phyloP scores from a whole-genome alignment of 1,140 invertebrate species.

The Bradysia coprophila region DNA sequence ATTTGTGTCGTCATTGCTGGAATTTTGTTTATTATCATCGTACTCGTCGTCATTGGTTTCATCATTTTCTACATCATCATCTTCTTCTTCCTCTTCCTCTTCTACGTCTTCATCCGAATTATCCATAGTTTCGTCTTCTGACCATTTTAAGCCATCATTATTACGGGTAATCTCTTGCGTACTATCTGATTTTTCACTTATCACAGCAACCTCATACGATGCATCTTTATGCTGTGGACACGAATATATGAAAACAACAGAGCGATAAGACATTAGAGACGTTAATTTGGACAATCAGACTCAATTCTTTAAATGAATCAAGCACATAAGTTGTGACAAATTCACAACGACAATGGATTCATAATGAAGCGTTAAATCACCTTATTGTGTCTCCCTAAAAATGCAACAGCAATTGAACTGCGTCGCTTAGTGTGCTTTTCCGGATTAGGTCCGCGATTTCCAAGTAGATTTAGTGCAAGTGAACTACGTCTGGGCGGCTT shows the following conservation, averaged over 20 bases:
- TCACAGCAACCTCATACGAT: conserved; percentile 16
- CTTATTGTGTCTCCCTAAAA: conserved; percentile 17
- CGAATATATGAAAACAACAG: no score
- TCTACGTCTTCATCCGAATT: not conserved
- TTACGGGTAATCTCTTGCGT: conserved; percentile 8
- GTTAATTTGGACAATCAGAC: not conserved
- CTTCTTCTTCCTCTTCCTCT: no score
- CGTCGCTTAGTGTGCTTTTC: conserved; percentile 21
- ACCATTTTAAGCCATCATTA: not conserved
- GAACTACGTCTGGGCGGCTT: conserved; percentile 22
- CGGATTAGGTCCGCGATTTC: conserved; percentile 11
- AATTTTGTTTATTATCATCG: no score
- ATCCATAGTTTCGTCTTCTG: not conserved
- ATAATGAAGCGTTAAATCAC: no score
- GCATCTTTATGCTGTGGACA: not conserved
- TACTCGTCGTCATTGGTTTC: no score
- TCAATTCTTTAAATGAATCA: no score
- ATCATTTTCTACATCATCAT: no score
- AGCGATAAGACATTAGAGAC: no score
- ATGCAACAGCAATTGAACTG: conserved; percentile 20
- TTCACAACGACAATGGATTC: no score
- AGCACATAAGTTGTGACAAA: no score
- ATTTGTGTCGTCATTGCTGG: not conserved
- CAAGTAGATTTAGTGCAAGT: conserved; percentile 16
- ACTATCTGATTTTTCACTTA: conserved; percentile 20